Evolutionary conservation across 2,888 invertebrate genomes (phyloP), one percentile per base, ranked within the genome.

Genomic region (Emmelina monodactyla): DNA sequence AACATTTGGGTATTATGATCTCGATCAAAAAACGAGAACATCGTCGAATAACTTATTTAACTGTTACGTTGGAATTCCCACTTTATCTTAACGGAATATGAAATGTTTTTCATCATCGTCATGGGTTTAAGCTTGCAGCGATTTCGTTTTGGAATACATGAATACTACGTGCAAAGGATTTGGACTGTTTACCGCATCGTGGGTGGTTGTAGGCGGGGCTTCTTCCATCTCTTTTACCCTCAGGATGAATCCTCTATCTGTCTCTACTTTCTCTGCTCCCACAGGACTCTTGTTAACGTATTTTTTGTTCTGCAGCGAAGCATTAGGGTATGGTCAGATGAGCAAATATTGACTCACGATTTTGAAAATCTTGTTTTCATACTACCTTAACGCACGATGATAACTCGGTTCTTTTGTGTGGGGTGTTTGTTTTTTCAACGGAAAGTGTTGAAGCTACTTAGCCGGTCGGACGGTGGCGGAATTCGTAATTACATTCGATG

Each of bases 131-230:
- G 72, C 73, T 73, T 55, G 64, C 46, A 75, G 72, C 73, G 70
- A 69, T 76, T 75, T 76, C 69, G 71, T 71, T 76, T 78, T 78
- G 66, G 78, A 75, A 72, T 75, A 78, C 72, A 73, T 73, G 76
- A 72, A 73, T 76, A n/a, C n/a, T n/a, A 69, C 76, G 70, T 75
- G 75, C 76, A 73, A 73, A 75, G 75, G 78, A 76, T 79, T 79
- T 76, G 66, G 75, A 72, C 76, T 76, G 73, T 76, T 79, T 75
- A 78, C 63, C 72, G 62, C 79, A 67, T 71, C 79, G 78, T 79
- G 79, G 78, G 79, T 79, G 79, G 79, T 64, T 73, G 62, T 72
- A 71, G 78, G 79, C 78, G 79, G 69, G 76, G 72, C 73, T 54
- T 49, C 40, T 42, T 47, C 51, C 45, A 43, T 70, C 70, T 52